These are phyloP conservation scores for Dinocampus coccinellae DNA, from an alignment of 2,888 invertebrate species.

Conservation along the genomic window DNA sequence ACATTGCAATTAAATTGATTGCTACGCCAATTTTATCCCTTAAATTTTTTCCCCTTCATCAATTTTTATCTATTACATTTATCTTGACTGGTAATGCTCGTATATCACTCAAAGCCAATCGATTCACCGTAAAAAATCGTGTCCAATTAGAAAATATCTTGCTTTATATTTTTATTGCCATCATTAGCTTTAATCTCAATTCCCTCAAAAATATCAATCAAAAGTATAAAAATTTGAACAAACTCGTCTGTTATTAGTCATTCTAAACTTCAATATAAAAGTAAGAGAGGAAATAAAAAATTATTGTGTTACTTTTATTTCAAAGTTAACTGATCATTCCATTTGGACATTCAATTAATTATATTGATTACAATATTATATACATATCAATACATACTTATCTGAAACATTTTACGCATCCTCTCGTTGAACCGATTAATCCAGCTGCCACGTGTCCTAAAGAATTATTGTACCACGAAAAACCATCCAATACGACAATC, in stretches of 20 bases:
- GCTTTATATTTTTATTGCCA: neutral
- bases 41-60: conserved; percentile 33
- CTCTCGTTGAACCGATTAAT: neutral
- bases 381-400: neutral
- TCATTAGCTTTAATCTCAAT: no score
- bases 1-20: conserved; percentile 49
- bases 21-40: conserved; percentile 41
- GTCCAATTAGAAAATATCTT: neutral
- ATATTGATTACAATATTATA: neutral
- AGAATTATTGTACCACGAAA: conserved; percentile 11
- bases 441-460: neutral
- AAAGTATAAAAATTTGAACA: neutral
- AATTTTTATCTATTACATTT: conserved; percentile 3
- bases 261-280: neutral
- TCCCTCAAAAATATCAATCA: neutral
- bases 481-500: neutral
- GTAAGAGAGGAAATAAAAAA: neutral
- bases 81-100: neutral
- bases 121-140: neutral
- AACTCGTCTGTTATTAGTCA: neutral
- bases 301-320: neutral
- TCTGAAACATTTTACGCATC: neutral
- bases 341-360: neutral
- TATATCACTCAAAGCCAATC: neutral
- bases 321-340: neutral